Percentiles rank a stretch among this genome's conserved stretches.
Conservation (phyloP, 1,140 invertebrate species). For the Drosophila carrolli region DNA sequence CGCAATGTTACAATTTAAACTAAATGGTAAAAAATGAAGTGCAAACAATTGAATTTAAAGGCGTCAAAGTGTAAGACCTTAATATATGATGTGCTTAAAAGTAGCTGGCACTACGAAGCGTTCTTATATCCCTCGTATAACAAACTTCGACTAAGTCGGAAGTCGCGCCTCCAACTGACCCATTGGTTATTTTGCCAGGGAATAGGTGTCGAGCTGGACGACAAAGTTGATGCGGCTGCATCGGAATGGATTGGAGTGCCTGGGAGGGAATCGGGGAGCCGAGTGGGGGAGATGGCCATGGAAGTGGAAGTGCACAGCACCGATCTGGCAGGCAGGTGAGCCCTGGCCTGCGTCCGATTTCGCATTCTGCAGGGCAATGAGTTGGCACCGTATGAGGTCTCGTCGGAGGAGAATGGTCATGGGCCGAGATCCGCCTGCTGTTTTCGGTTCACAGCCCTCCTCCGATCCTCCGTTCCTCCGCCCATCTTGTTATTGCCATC, state of each 20-base stretch:
- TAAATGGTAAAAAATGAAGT: too few relatives aligned
- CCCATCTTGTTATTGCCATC: slow-evolving; percentile 25
- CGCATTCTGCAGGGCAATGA: not conserved
- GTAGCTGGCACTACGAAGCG: too few relatives aligned
- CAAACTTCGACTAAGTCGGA: not conserved
- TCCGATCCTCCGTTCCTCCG: slow-evolving; percentile 9
- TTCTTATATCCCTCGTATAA: not conserved
- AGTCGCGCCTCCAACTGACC: not conserved
- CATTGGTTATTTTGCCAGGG: not conserved
- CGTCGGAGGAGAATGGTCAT: not conserved
- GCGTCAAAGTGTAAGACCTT: too few relatives aligned
- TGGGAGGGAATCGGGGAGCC: too few relatives aligned
- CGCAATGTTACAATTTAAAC: too few relatives aligned
- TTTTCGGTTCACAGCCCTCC: slow-evolving; percentile 24
- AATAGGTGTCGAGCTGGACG: slow-evolving; percentile 4
- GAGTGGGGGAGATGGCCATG: not conserved
- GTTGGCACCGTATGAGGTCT: slow-evolving; percentile 57
- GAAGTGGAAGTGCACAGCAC: slow-evolving; percentile 9
- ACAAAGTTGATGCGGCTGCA: slow-evolving; percentile 31
- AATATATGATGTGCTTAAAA: too few relatives aligned
- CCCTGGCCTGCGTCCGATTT: slow-evolving; percentile 5
- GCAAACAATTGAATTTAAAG: too few relatives aligned
- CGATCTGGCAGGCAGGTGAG: slow-evolving; percentile 39
- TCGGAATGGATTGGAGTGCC: not conserved
- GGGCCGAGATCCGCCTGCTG: slow-evolving; percentile 5